Evolutionary conservation across 1,140 invertebrate species (phyloP).

Genomic region (Pseudomyrmex pallidus): DNA sequence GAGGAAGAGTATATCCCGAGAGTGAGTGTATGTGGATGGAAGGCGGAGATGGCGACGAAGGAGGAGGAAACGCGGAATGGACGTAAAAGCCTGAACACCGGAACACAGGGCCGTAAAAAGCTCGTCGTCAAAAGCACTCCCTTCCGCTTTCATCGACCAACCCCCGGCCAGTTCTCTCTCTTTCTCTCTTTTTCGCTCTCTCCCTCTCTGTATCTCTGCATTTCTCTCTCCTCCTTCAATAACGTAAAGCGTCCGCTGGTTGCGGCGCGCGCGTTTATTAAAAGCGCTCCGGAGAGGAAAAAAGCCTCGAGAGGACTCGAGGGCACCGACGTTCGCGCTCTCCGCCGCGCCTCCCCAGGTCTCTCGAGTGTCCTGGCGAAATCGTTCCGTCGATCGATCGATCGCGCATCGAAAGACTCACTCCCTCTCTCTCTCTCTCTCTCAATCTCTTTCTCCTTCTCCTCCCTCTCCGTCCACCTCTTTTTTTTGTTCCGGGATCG

Average conservation of each 20-base stretch:
- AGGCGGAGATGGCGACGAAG: constrained; percentile 51
- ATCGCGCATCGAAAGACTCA: constrained; percentile 46
- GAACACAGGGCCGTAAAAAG: constrained; percentile 78
- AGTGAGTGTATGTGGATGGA: constrained; percentile 23
- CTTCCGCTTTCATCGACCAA: constrained; percentile 63
- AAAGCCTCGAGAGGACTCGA: constrained; percentile 62
- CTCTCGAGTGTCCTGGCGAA: constrained; percentile 58
- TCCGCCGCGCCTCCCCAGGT: constrained; percentile 67
- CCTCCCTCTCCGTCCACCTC: constrained; percentile 1
- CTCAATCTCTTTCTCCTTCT: neutral
- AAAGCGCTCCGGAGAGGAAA: constrained; percentile 79
- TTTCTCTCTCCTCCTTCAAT: constrained; percentile 67
- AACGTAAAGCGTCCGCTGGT: constrained; percentile 72
- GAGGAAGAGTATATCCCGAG: neutral
- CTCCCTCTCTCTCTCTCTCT: neutral
- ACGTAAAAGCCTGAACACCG: constrained; percentile 79
- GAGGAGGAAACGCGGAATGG: constrained; percentile 70
- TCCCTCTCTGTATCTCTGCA: constrained; percentile 28
- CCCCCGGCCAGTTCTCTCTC: constrained; percentile 20
- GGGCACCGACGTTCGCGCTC: constrained; percentile 65
- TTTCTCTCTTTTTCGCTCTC: neutral
- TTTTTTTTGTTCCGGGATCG: constrained; percentile 27
- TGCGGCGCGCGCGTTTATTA: constrained; percentile 81
- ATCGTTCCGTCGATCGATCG: constrained; percentile 63
- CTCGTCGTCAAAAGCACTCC: constrained; percentile 79